A percentile compares a stretch with the other conserved stretches of the same genome.
Evolutionary conservation across 2,888 invertebrate species (phyloP).

Genomic region (Drosophila pegasa): DNA sequence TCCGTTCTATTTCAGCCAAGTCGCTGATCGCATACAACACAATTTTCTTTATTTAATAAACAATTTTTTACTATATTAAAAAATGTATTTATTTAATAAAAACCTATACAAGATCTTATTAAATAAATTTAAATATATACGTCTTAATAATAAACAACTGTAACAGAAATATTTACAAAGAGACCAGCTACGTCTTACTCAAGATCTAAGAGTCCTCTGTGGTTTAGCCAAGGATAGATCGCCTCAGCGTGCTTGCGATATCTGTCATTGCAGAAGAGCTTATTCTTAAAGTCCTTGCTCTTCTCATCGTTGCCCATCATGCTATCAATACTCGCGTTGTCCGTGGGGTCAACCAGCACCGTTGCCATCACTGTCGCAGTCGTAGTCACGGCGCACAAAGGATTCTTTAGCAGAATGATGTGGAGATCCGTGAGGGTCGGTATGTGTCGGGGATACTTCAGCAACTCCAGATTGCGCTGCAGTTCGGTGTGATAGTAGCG

Average conservation of each 20-base stretch:
- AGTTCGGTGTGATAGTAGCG: slow-evolving; percentile 77
- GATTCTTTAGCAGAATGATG: slow-evolving; percentile 20
- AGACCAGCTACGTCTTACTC: slow-evolving; percentile 19
- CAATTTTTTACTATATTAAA: too few relatives aligned
- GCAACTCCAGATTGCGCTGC: slow-evolving; percentile 59
- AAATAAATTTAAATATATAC: too few relatives aligned
- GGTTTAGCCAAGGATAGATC: slow-evolving; percentile 70
- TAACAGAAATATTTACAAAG: slow-evolving; percentile 14
- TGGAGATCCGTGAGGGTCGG: slow-evolving; percentile 60
- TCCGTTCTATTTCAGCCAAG: too few relatives aligned
- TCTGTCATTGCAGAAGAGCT: slow-evolving; percentile 47
- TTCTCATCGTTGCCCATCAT: slow-evolving; percentile 43
- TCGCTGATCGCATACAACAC: too few relatives aligned
- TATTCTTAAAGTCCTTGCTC: slow-evolving; percentile 35
- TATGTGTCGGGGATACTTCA: slow-evolving; percentile 65
- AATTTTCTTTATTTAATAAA: too few relatives aligned
- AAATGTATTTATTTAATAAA: too few relatives aligned
- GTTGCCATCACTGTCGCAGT: slow-evolving; percentile 43
- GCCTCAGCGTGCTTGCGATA: slow-evolving; percentile 65
- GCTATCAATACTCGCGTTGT: slow-evolving; percentile 59
- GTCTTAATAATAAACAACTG: too few relatives aligned
- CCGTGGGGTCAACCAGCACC: slow-evolving; percentile 67
- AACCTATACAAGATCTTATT: too few relatives aligned
- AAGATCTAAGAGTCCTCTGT: slow-evolving; percentile 62
- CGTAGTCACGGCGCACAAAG: slow-evolving; percentile 41